These are phyloP conservation scores for Lagopus muta DNA, from an alignment of 2,113 vertebrate species.

Conservation along the genomic window DNA sequence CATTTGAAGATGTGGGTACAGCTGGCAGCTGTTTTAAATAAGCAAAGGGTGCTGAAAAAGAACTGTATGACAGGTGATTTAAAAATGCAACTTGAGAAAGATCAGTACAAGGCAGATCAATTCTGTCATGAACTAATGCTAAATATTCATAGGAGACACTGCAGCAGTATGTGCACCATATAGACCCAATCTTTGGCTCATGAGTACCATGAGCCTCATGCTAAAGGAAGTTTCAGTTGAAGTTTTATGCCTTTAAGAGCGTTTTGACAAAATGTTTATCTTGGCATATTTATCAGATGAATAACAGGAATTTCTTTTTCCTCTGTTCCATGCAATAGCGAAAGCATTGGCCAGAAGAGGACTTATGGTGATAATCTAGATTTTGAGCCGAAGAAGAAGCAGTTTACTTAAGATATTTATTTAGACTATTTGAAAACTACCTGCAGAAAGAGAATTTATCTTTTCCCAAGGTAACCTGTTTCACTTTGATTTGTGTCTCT, in stretches of 20 bases:
- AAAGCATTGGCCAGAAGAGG: neutral
- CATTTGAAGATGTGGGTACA: neutral
- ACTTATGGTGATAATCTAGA: fast-evolving
- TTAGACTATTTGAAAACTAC: neutral
- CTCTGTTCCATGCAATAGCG: neutral
- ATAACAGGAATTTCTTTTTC: neutral
- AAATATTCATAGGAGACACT: neutral
- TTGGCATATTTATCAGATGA: neutral
- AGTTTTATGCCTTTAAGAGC: neutral
- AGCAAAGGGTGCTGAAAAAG: neutral
- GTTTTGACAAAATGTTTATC: neutral
- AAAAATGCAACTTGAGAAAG: neutral
- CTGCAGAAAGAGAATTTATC: neutral
- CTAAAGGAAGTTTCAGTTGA: neutral
- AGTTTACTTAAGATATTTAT: neutral
- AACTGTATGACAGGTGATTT: neutral
- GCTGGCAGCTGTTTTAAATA: neutral
- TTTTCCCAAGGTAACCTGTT: neutral
- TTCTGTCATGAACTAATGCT: neutral
- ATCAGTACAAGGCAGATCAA: neutral
- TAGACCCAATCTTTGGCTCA: neutral
- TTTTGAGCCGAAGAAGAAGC: neutral
- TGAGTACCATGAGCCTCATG: neutral
- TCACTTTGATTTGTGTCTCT: neutral
- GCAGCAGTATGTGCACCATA: fast-evolving